Evolutionary conservation across 2,888 invertebrate genomes (phyloP), one percentile per base, ranked within the genome.

Genomic region (Aromia moschata): DNA sequence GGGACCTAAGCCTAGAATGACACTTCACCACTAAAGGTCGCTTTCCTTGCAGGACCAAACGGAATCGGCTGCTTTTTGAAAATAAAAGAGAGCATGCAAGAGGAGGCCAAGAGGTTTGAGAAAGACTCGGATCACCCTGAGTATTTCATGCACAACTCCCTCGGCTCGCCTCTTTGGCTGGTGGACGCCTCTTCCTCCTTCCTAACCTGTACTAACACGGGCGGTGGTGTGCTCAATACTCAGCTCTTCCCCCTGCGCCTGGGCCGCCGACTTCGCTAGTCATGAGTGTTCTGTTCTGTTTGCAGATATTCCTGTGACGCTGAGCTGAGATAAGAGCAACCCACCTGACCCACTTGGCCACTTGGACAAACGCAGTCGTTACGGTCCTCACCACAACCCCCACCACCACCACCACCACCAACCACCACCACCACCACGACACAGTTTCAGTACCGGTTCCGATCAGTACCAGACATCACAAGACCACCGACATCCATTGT

Each of bases 21-120:
- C 79, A 79, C 75, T 79, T 80, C 80, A 80, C 80, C 79, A 80
- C 79, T 80, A 80, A 81, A 80, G 79, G 79, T 81, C 80, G 81
- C 80, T 82, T 81, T 81, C 79, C 80, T 83, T 83, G 78, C 82
- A 83, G 84, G 84, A 95, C 87, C 95, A 96, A 87, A 97, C 93
- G 81, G 98, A 98, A 87, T 96, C 96, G 80, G 98, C 97, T 82
- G 98, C 98, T 86, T 99, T 85, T 89, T 98, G 86, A 98, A 98
- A 89, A 98, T 99, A 83, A 98, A 98, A 88, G 98, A 98, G 86
- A 96, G 96, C 87, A 98, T 99, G 96, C 97, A 98, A 85, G 98
- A 98, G 84, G 98, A 98, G 85, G 98, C 98, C 82, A 98, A 97
- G 87, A 92, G 97, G 85, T 96, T 96, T 86, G 96, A 96, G 84